Evolutionary conservation across 2,888 invertebrate species (phyloP), one percentile per base, ranked within the genome.

Genomic region (Helicoverpa assulta): DNA sequence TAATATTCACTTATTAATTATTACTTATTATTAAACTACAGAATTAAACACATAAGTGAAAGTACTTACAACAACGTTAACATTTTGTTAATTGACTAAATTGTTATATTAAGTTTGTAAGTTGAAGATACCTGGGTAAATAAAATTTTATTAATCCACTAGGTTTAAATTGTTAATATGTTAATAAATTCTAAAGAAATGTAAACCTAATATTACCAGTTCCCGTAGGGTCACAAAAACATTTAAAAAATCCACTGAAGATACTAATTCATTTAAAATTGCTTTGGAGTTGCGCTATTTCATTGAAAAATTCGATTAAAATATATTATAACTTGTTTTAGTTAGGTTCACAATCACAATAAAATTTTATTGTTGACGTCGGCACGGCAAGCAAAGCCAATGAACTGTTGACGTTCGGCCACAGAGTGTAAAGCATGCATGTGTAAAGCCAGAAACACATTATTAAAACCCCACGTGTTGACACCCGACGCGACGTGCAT

Each of bases 361-460:
- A 47, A 47, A 47, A 40, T 14, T 14, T 33, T 59, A 33, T 67
- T 79, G 78, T 79, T 79, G 81, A 79, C 78, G 78, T 79, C 78
- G 78, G 78, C 78, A 79, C 78, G 78, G 78, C 78, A 79, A 69
- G 54, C 65, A 67, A 76, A 33, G 78, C 52, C 65, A 73, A 73
- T 70, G 78, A 70, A 80, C 78, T 76, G 29, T 76, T 80, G 47
- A 21, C 21, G 33, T 8, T 14, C 19, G 33, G 26, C 12, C 21
- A 33, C 33, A 33, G 33, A 33, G 26, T 26, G 26, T 26, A 26
- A 26, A 26, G 26, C 26, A n/a, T n/a, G n/a, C n/a, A n/a, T n/a
- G 26, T 26, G 26, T 26, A 26, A 26, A 26, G 26, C 26, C 26
- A 26, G 26, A 26, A 26, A 26, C 26, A 26, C 26, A 26, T 26